A percentile compares a stretch with the other conserved stretches of the same genome.
phyloP scores from a whole-genome alignment of 2,113 vertebrate genomes.

The Leptocoma aspasia region DNA sequence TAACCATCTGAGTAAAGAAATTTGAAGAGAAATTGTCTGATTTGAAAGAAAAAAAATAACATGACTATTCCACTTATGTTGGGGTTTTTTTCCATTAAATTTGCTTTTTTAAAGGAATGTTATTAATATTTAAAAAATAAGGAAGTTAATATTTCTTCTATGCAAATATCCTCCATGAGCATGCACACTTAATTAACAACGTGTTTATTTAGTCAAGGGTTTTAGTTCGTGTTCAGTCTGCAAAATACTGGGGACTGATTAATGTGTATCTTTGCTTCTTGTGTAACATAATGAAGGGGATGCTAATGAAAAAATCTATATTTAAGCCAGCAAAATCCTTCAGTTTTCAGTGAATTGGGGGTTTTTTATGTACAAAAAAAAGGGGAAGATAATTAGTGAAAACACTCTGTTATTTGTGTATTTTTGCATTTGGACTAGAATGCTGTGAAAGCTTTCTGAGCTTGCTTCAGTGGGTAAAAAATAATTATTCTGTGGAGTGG shows the following conservation, averaged over 20 bases:
- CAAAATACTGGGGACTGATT: not conserved
- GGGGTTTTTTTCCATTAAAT: rapidly evolving
- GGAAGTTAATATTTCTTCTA: not conserved
- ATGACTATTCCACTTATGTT: not conserved
- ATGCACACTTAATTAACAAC: not conserved
- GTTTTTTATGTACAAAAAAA: not conserved
- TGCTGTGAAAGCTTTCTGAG: not conserved
- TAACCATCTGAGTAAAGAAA: rapidly evolving
- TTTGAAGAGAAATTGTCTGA: not conserved
- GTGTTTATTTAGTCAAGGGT: not conserved
- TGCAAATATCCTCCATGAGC: not conserved
- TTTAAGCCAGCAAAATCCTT: not conserved
- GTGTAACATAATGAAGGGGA: not conserved
- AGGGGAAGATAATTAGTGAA: not conserved
- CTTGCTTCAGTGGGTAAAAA: not conserved
- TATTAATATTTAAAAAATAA: not conserved
- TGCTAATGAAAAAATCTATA: not conserved
- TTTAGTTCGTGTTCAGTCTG: not conserved
- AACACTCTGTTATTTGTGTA: too few species aligned
- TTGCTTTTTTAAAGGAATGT: not conserved
- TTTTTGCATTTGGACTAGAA: not conserved
- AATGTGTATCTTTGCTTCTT: not conserved
- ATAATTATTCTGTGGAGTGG: not conserved
- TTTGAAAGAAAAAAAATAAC: not conserved
- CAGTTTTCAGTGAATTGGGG: not conserved